Conservation (phyloP, 1,140 invertebrate genomes). For the Chionoecetes opilio region DNA sequence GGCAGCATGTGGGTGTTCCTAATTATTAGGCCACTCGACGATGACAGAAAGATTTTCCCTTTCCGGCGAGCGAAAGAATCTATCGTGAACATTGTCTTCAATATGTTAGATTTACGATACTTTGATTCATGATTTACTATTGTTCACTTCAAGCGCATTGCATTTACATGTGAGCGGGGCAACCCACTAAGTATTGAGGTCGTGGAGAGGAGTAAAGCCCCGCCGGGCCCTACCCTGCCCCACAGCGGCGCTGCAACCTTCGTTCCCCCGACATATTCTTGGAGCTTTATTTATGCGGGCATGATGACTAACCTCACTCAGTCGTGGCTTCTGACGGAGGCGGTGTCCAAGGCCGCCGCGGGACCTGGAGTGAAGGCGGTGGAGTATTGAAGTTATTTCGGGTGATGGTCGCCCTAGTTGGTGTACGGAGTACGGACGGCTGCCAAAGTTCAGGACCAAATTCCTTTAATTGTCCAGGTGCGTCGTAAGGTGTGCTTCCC, state of each 20-base stretch:
- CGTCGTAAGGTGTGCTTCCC: background rate
- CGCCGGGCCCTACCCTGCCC: too few relatives aligned
- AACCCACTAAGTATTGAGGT: too few relatives aligned
- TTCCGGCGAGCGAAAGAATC: too few relatives aligned
- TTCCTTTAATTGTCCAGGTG: background rate
- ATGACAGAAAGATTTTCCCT: too few relatives aligned
- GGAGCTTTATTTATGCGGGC: background rate
- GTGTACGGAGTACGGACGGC: background rate
- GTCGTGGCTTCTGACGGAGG: background rate
- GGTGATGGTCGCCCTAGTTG: conserved; percentile 40
- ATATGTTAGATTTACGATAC: too few relatives aligned
- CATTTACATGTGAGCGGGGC: too few relatives aligned
- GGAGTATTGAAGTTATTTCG: conserved; percentile 4
- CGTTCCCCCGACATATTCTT: conserved; percentile 2
- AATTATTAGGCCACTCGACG: too few relatives aligned
- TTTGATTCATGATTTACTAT: too few relatives aligned
- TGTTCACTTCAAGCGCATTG: too few relatives aligned
- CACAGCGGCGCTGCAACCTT: background rate
- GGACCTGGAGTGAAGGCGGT: background rate
- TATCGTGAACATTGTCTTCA: too few relatives aligned
- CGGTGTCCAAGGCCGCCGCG: background rate
- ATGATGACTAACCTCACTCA: background rate
- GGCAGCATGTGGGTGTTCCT: too few relatives aligned
- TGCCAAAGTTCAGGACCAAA: conserved; percentile 12
- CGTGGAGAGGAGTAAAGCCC: too few relatives aligned